Evolutionary conservation across 1,140 invertebrate genomes (phyloP), one percentile per base, ranked within the genome.

Genomic region (Cephus cinctus): DNA sequence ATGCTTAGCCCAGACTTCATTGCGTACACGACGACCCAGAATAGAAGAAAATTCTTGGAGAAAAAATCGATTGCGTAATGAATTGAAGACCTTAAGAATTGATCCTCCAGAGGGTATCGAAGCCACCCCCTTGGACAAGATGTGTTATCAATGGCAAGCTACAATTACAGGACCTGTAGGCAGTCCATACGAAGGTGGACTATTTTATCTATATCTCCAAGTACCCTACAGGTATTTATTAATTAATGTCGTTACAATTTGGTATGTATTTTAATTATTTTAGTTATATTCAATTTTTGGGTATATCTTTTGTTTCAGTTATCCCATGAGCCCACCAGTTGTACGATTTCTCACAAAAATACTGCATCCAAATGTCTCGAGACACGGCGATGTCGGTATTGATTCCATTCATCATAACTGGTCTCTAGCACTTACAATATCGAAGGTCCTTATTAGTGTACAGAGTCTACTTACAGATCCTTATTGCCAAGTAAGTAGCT

Each of bases 351-450:
- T 94, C 16, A 94, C 92, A 5, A 90, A 90, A 74, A 92, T 98
- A 58, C 84, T 96, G 62, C 94, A 98, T 78, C 94, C 94, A 3
- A 98, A 98, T 74, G 88, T 98, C 21, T 95, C 92, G 18, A 82
- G 94, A 8, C 94, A 97, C 69, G 94, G 94, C n/a, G 93, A 96
- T 76, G 92, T 96, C 48, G 94, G 94, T 22, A 90, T 96, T 48
- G 94, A 96, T 76, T 95, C 91, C 9, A 93, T 97, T 63, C 90
- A 94, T 65, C 90, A 96, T 71, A 96, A 96, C 75, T 97, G 94
- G 94, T 94, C 91, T 23, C 76, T 96, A 41, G 93, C 93, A 8
- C 75, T 97, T 18, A 96, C 94, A 9, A 89, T 96, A 65, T 88
- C 90, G 31, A 96, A 97, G 68, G 85, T 94, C 32, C 81, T 94